Conservation (phyloP, 2,888 invertebrate species). For the Chirona hameri region DNA sequence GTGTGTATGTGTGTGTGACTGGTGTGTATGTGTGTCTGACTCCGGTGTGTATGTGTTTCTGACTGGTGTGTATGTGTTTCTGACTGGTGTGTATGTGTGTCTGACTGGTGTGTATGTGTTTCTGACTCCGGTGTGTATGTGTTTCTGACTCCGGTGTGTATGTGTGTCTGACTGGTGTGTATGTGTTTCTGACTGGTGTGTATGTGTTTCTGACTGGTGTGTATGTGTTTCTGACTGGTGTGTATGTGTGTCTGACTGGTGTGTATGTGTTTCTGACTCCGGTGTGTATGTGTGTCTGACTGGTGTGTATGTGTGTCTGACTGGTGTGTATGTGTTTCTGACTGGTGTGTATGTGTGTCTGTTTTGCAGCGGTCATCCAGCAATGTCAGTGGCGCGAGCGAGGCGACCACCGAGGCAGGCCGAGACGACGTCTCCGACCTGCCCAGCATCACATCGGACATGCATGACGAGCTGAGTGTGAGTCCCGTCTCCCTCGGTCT, state of each 20-base stretch:
- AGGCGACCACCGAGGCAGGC: slow-evolving; percentile 44
- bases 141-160: background rate
- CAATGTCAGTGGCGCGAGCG: slow-evolving; percentile 61
- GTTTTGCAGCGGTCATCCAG: slow-evolving; percentile 58
- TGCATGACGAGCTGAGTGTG: slow-evolving; percentile 25
- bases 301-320: background rate
- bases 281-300: background rate
- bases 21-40: background rate
- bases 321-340: too few species aligned
- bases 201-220: background rate
- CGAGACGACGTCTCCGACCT: slow-evolving; percentile 41
- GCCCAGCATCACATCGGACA: slow-evolving; percentile 37
- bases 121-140: background rate
- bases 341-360: background rate
- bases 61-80: background rate
- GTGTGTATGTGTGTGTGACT: background rate
- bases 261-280: background rate
- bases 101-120: background rate
- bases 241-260: background rate
- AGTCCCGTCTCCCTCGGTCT: too few species aligned
- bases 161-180: background rate
- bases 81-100: background rate
- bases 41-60: background rate
- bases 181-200: background rate
- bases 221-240: background rate